Base-by-base conservation (phyloP, 2,797 vertebrate species). In the Pseudochirops cupreus region DNA sequence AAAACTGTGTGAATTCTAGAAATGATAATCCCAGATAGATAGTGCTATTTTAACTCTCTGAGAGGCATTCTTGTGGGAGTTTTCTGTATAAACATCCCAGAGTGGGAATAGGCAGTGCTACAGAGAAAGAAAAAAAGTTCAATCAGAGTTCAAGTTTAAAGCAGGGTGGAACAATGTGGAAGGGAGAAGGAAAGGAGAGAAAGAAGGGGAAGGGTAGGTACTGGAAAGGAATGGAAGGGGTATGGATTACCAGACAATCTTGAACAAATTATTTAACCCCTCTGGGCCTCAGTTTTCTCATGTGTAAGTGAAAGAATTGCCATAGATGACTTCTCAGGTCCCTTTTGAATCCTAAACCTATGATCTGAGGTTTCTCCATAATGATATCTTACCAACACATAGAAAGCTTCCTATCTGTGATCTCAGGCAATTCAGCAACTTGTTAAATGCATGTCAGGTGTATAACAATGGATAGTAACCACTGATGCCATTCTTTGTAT, bases 291-390 rank as follows among this genome's bases (percentile, higher is more conserved):
- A 46, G 39, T 82, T 82, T 91, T 7, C 59, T 33, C 16, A 16
- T 39, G 33, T 93, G 10, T 56, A 87, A 33, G 12, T 57, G 46
- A 62, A 82, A 4, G 9, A 24, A 13, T 56, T 90, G 46, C 93
- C 96, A 93, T 56, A 92, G 93, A 56, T 94, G 5, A 18, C 0
- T 91, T 62, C 31, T 50, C 28, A 95, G 39, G 91, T 92, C 52
- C 93, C 46, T 94, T 53, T 3, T 92, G 4, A 39, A 74, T 74
- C 9, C 53, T 3, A 56, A 90, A 94, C 53, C 2, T 90, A 29
- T 46, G 55, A 6, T 3, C 4, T 7, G 21, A 74, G n/a, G 5
- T 26, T 95, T 91, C 91, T 29, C 92, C 67, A 28, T 14, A 94
- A 50, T 94, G 33, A 55, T 5, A 54, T 90, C 90, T 93, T 95